A percentile compares a stretch with the other conserved stretches of the same genome.
phyloP scores from a whole-genome alignment of 2,113 vertebrate genomes.

The Eurypyga helias region DNA sequence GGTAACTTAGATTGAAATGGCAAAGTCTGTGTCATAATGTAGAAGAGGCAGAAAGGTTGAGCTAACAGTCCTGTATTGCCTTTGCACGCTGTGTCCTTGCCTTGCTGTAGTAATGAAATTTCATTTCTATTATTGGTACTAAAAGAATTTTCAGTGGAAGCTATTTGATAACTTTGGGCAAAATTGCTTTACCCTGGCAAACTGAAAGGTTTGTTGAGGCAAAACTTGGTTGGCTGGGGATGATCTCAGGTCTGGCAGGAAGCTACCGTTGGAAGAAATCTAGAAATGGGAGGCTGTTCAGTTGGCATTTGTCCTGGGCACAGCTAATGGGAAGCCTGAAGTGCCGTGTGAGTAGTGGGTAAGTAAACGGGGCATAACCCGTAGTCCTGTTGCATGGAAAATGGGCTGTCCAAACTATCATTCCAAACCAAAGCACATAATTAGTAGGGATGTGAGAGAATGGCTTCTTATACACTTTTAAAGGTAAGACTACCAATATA shows the following conservation, averaged over 20 bases:
- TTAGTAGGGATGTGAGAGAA: background rate
- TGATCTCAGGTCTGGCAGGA: accelerated
- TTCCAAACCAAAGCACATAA: background rate
- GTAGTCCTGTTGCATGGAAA: background rate
- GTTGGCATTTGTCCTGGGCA: background rate
- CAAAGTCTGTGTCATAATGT: background rate
- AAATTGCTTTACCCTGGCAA: background rate
- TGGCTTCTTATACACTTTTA: background rate
- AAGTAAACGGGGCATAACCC: accelerated
- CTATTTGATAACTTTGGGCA: background rate
- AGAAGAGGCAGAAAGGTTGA: background rate
- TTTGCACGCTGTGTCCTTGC: background rate
- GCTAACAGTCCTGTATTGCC: background rate
- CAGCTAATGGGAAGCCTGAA: background rate
- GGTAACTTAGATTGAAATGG: background rate
- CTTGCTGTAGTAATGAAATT: background rate
- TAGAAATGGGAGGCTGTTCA: accelerated
- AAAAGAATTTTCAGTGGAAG: background rate
- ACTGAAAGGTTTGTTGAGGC: background rate
- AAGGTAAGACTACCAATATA: background rate
- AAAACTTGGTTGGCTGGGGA: background rate
- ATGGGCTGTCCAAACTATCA: background rate
- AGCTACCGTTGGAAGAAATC: background rate
- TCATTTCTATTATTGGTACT: background rate
- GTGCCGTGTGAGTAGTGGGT: accelerated